Percentiles rank a stretch among this genome's conserved stretches.
phyloP scores from a whole-genome alignment of 1,140 invertebrate species.

The Tetragonula clypearis region DNA sequence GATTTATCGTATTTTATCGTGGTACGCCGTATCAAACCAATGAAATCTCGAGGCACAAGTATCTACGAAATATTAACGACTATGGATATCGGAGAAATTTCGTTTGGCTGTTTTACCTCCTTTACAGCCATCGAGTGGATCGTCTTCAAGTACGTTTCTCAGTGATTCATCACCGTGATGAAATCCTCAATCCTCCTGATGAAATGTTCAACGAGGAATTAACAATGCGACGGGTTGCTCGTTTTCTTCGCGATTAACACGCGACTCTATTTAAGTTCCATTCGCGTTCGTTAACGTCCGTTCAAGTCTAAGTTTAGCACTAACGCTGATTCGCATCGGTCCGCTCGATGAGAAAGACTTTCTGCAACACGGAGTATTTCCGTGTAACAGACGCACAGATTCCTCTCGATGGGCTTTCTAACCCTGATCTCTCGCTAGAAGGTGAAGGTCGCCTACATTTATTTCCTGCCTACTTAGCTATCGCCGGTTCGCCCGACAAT shows the following conservation, averaged over 20 bases:
- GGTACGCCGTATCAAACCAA: too few species aligned
- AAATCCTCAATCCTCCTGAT: not conserved
- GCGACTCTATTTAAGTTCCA: not conserved
- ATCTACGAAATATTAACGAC: not conserved
- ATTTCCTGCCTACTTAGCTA: conserved; percentile 43
- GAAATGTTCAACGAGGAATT: not conserved
- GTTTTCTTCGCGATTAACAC: not conserved
- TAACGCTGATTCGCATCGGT: not conserved
- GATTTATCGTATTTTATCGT: too few species aligned
- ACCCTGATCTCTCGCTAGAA: conserved; percentile 63
- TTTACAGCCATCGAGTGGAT: not conserved
- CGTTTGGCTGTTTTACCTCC: not conserved
- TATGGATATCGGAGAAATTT: not conserved
- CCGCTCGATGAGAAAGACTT: not conserved
- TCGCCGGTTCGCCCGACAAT: not conserved
- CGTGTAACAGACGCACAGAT: conserved; percentile 3
- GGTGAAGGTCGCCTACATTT: conserved; percentile 63
- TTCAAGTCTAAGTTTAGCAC: not conserved
- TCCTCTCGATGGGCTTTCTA: conserved; percentile 52
- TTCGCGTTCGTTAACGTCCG: not conserved
- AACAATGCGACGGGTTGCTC: too few species aligned
- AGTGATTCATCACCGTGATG: not conserved
- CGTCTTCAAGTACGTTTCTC: not conserved
- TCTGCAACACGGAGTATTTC: not conserved
- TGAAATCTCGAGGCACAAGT: too few species aligned